These are phyloP conservation scores for Chlamydotis undulata DNA, from an alignment of 2,113 vertebrate species.

Conservation along the genomic window DNA sequence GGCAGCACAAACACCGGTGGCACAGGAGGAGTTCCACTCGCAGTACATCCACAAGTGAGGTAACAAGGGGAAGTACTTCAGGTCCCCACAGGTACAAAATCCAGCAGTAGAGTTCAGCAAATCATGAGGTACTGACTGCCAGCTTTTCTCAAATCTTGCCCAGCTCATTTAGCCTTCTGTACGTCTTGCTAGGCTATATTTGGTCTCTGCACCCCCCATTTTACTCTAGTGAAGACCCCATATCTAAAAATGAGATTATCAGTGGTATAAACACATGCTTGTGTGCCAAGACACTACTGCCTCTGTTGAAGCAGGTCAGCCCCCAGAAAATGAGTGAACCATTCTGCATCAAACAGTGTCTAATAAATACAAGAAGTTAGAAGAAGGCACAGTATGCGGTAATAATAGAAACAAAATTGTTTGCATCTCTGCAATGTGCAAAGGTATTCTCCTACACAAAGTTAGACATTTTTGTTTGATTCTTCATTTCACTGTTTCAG, in stretches of 20 bases:
- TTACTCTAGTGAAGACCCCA: neutral
- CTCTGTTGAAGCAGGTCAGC: neutral
- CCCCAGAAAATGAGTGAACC: neutral
- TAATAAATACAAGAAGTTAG: neutral
- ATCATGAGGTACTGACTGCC: neutral
- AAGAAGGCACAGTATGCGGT: neutral
- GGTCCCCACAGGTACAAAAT: neutral
- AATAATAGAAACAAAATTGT: neutral
- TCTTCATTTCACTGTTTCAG: neutral
- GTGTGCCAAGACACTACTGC: neutral
- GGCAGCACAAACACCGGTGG: rapidly evolving
- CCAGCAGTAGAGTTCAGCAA: neutral
- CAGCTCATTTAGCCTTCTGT: neutral
- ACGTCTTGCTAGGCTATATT: neutral
- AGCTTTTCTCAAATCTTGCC: neutral
- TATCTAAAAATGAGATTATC: neutral
- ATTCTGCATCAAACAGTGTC: neutral
- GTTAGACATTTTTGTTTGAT: neutral
- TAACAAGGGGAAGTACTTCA: neutral
- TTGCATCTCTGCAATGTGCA: neutral
- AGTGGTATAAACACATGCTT: neutral
- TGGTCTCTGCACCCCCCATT: neutral
- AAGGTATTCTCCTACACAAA: neutral
- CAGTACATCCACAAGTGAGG: neutral
- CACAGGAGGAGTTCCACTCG: neutral